Percentiles rank a stretch among this genome's conserved stretches.
phyloP scores from a whole-genome alignment of 1,140 invertebrate species.

The Melitaea cinxia region DNA sequence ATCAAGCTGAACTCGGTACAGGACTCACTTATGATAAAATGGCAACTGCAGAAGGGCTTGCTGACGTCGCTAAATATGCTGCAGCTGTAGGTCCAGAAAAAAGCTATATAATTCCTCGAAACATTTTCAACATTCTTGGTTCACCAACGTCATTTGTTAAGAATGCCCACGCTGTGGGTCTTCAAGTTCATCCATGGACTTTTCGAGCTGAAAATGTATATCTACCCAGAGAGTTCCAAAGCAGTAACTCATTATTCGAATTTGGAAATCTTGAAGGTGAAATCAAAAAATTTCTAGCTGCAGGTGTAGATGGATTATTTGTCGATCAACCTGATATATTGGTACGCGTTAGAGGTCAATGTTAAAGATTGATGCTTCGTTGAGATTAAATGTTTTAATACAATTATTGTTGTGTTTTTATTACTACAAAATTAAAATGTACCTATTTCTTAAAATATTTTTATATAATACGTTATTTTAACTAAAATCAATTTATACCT shows the following conservation, averaged over 20 bases:
- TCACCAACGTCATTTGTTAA: slow-evolving; percentile 56
- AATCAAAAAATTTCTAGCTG: slow-evolving; percentile 51
- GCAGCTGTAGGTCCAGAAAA: slow-evolving; percentile 69
- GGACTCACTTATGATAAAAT: slow-evolving; percentile 61
- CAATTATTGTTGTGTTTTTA: too few species aligned
- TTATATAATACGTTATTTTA: too few species aligned
- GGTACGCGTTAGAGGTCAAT: slow-evolving; percentile 37
- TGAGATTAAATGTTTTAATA: not conserved
- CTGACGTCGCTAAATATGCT: slow-evolving; percentile 64
- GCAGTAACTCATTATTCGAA: slow-evolving; percentile 31
- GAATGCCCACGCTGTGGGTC: slow-evolving; percentile 61
- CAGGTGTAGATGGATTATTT: slow-evolving; percentile 67
- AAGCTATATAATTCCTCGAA: slow-evolving; percentile 66
- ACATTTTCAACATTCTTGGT: slow-evolving; percentile 50
- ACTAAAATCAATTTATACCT: too few species aligned
- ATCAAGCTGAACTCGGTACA: slow-evolving; percentile 52
- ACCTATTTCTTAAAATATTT: too few species aligned
- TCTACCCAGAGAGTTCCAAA: slow-evolving; percentile 57
- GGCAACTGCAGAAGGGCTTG: slow-evolving; percentile 58
- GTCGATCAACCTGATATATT: slow-evolving; percentile 65
- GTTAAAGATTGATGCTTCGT: not conserved
- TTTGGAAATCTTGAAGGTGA: slow-evolving; percentile 59
- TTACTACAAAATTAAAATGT: too few species aligned
- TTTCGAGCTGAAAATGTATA: slow-evolving; percentile 69
- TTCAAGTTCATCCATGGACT: slow-evolving; percentile 70